phyloP scores from a whole-genome alignment of 64 coral and sea anemone species.

The Pachyseris speciosa region DNA sequence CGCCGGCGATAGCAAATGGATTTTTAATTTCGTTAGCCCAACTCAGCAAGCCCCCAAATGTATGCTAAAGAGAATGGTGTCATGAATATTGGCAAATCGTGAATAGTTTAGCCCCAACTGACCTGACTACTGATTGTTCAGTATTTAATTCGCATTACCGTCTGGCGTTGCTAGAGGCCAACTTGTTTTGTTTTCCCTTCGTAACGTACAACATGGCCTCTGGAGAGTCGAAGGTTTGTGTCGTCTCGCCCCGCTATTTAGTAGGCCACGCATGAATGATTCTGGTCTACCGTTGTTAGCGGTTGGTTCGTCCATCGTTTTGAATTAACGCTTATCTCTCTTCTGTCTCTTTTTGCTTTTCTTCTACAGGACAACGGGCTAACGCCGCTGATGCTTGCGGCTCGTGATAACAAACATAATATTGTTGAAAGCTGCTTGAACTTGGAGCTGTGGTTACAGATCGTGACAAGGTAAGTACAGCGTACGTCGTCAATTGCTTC shows the following conservation, averaged over 20 bases:
- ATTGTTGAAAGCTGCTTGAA: conserved; percentile 91
- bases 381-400: conserved; percentile 91
- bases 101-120: not conserved
- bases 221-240: not conserved
- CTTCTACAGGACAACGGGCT: conserved; percentile 89
- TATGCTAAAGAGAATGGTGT: not conserved
- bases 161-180: not conserved
- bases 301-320: not conserved
- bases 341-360: not conserved
- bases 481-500: not conserved
- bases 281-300: not conserved
- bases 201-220: not conserved
- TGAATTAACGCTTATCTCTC: not conserved
- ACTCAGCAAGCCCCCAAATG: not conserved
- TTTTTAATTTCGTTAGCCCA: not conserved
- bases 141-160: not conserved
- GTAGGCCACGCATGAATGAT: not conserved
- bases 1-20: not conserved
- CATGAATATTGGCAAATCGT: not conserved
- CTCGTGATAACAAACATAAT: conserved; percentile 88
- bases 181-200: not conserved
- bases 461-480: conserved; percentile 69
- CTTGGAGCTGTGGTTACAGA: conserved; percentile 81
- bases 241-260: not conserved
- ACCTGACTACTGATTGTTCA: not conserved